phyloP scores from a whole-genome alignment of 2,797 vertebrate species.

The Prionace glauca region DNA sequence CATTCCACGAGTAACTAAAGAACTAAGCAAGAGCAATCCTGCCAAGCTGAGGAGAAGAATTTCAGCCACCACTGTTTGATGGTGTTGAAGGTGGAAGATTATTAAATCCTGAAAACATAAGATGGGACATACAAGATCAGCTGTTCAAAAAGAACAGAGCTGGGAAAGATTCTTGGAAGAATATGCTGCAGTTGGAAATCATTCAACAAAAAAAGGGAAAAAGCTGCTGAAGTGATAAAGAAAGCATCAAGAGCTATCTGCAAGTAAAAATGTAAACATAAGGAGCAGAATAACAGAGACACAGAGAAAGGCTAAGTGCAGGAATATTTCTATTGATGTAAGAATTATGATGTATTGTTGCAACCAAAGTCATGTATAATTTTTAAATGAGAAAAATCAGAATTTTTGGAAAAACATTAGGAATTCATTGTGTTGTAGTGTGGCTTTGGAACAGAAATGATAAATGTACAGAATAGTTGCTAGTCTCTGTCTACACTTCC shows the following conservation, averaged over 20 bases:
- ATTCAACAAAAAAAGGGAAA: not conserved
- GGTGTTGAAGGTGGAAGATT: not conserved
- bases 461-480: constrained; percentile 10
- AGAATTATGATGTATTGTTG: not conserved
- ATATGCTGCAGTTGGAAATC: not conserved
- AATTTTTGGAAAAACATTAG: not conserved
- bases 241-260: not conserved
- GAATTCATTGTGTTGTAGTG: not conserved
- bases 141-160: not conserved
- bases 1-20: not conserved
- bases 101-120: not conserved
- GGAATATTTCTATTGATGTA: not conserved
- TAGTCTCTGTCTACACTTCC: too few relatives aligned
- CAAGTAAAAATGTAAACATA: not conserved
- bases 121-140: not conserved
- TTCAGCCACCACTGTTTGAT: not conserved
- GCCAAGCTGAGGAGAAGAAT: not conserved
- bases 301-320: not conserved
- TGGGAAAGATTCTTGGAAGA: not conserved
- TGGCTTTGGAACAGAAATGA: not conserved
- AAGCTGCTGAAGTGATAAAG: not conserved
- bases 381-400: not conserved
- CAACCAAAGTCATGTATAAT: not conserved
- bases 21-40: not conserved
- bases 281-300: not conserved